Evolutionary conservation across 2,113 vertebrate genomes (phyloP), one percentile per base, ranked within the genome.

Genomic region (Recurvirostra avosetta): DNA sequence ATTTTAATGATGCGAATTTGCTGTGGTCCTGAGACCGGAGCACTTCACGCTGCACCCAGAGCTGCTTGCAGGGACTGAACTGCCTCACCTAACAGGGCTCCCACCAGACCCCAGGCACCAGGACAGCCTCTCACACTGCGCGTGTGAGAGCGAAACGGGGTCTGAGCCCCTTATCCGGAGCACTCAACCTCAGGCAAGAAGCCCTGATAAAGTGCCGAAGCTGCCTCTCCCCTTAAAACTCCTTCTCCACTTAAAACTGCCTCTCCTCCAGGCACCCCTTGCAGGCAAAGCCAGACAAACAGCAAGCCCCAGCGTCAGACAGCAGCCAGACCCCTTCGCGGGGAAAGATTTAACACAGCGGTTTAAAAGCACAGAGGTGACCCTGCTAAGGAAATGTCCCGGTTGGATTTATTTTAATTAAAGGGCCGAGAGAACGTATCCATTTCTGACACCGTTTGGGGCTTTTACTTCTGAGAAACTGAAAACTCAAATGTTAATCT

Each of bases 281-380:
- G 26, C 19, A 45, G 76, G n/a, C 9, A 27, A 52, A 41, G 26
- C 49, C 87, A 4, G 49, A 50, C 49, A 3, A 45, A 14, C 5
- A 14, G 15, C 30, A 21, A 41, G 5, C 10, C 53, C 68, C 18
- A 0, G 2, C 1, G 5, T 1, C 49, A 49, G 49, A 5, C 26
- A 50, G 47, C 86, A 29, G 83, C 55, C 79, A 61, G 47, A 50
- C 14, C 53, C n/a, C 45, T 59, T 11, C 19, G 1, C 0, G 0
- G 27, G 22, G 74, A 13, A 16, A 52, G 80, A 47, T 58, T 62
- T 43, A 59, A 59, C 0, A 4, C n/a, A 4, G 19, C 40, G 15
- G 21, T 34, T 79, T 27, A 18, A 76, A 72, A 83, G 53, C 72
- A 36, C 30, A 41, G 85, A 73, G 63, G 82, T 95, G 89, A 90